A percentile compares a stretch with the other conserved stretches of the same genome.
Conservation (phyloP, 2,797 vertebrate species). For the Sitta carolinensis region DNA sequence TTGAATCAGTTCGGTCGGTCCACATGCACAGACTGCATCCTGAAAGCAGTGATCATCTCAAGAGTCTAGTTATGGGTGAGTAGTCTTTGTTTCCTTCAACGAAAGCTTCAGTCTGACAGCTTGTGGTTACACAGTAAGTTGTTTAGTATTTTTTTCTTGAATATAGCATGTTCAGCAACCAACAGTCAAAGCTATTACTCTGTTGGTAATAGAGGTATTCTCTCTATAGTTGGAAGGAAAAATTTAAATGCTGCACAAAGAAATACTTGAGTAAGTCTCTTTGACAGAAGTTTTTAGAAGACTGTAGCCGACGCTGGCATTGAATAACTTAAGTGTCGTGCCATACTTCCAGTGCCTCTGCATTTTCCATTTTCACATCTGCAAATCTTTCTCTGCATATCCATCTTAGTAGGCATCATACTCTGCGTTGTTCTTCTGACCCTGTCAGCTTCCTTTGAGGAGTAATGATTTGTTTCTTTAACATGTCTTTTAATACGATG, state of each 20-base stretch:
- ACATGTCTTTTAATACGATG: background rate
- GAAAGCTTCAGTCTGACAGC: background rate
- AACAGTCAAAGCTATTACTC: background rate
- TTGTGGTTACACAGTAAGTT: background rate
- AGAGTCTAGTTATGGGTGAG: conserved; percentile 9
- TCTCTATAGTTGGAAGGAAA: background rate
- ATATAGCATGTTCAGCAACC: background rate
- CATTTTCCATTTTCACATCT: conserved; percentile 1
- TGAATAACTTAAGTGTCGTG: background rate
- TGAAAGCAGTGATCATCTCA: background rate
- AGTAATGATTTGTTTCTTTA: conserved; percentile 23
- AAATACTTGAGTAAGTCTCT: background rate
- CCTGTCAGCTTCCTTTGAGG: background rate
- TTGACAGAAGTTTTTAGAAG: conserved; percentile 6
- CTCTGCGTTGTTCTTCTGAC: background rate
- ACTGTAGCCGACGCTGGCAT: background rate
- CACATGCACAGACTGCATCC: background rate
- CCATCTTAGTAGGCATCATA: conserved; percentile 20
- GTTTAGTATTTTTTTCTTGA: background rate
- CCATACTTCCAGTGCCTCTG: background rate
- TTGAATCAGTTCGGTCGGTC: background rate
- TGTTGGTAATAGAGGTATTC: background rate
- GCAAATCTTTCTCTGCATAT: background rate
- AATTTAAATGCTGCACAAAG: background rate
- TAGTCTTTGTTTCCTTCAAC: background rate